Base-by-base conservation (phyloP, 2,888 invertebrate species). In the Cremastinae sp. region DNA sequence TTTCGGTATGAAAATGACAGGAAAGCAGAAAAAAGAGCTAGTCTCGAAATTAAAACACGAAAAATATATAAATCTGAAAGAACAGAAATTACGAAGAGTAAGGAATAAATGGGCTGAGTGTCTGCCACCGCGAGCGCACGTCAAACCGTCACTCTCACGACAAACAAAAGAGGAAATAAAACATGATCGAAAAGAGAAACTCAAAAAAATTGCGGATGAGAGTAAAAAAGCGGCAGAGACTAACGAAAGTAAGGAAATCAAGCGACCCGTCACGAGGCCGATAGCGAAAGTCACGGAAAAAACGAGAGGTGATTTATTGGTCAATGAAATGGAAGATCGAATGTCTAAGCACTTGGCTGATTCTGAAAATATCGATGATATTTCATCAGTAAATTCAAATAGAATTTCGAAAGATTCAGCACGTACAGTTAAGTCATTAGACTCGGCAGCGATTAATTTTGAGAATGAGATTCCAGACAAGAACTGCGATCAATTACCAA, bases 281-380 rank as follows among this genome's bases (percentile, higher is more conserved):
- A 86, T 83, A 73, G 90, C 91, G 0, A 93, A 92, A 86, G 79
- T 92, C 5, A 92, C 92, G 0, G 80, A 87, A 18, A 90, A 90
- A 34, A 93, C 92, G 79, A 90, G 93, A 34, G 92, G 92, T 0
- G 92, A 92, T 43, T 92, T 93, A 82, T 88, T 94, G 2, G 79
- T 84, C 5, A 58, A 71, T 10, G 85, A 81, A 12, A 28, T 47
- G 9, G 18, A 59, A 5, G 58, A 79, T 22, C 61, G 16, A 34
- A 28, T 12, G n/a, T 4, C 10, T 22, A 51, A 22, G 41, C 65
- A 22, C 51, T 10, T 53, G 14, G 20, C 51, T 9, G 65, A 71
- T 43, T 2, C 2, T 5, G 71, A 71, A 7, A 8, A 20, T 9
- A 47, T n/a, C 16, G 14, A 14, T 4, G 20, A 16, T 1, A 36